Evolutionary conservation across 2,888 invertebrate species (phyloP), one percentile per base, ranked within the genome.

Genomic region (Perizoma flavofasciatum): DNA sequence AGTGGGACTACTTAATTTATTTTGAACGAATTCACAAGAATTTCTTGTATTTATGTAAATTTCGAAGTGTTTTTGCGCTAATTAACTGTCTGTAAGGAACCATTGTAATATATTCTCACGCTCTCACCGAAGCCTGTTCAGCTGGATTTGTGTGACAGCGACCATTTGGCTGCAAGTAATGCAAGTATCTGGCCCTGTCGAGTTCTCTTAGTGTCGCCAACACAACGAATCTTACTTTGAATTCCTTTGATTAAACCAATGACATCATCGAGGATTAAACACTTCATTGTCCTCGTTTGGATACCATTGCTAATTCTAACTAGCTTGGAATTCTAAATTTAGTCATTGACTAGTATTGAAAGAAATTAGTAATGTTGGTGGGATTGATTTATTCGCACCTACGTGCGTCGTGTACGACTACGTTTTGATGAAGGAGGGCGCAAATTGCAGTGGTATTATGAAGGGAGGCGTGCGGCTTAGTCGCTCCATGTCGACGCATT

Each of bases 81-180:
- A 60, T 63, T 66, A 67, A 68, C 61, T 58, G 61, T 65, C 55
- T 70, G 68, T 68, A 46, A 6, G 45, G 60, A 48, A 46, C 65
- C 67, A 65, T 70, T 67, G 65, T 66, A 60, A 61, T 72, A 69
- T 71, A 68, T 76, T 83, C 81, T 77, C 81, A 80, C 82, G 77
- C 74, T 79, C 72, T 74, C 68, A 57, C 59, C 63, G 55, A 66
- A 66, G 63, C 69, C 66, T 71, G 70, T 70, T 73, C 66, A 57
- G 66, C 66, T 70, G 59, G 65, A 66, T 53, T 55, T 40, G 43
- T 63, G 51, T 59, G 65, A 67, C 67, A 64, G 55, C 56, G 61
- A 59, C 67, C 71, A 70, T 61, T 60, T 58, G 61, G 57, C 67
- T 61, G 64, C 67, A 70, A 56, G 61, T 71, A 66, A 57, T 59